Percentiles rank a stretch among this genome's conserved stretches.
Evolutionary conservation across 1,140 invertebrate species (phyloP).

Genomic region (Macrosteles quadrilineatus): DNA sequence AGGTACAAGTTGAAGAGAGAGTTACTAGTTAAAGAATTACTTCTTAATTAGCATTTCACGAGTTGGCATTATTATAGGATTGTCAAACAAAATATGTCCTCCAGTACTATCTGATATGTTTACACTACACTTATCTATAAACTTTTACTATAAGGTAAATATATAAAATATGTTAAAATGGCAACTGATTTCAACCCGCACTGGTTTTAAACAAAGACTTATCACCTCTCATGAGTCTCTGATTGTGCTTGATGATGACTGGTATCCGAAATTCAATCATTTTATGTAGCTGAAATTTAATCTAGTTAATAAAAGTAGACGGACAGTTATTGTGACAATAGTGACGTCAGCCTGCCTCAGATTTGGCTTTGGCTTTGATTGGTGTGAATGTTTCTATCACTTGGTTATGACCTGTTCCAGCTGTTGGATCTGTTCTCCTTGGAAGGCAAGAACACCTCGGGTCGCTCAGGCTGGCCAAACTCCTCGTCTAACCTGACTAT

Average conservation of each 20-base stretch:
- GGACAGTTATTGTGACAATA: not conserved
- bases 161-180: too few species aligned
- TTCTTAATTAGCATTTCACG: too few species aligned
- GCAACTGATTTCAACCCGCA: too few species aligned
- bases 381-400: not conserved
- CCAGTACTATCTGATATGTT: too few species aligned
- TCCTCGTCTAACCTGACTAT: constrained; percentile 50
- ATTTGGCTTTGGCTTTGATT: not conserved
- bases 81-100: too few species aligned
- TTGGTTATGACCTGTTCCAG: constrained; percentile 52
- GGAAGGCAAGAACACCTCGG: constrained; percentile 47
- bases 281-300: not conserved
- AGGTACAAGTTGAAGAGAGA: too few species aligned
- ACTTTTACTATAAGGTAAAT: too few species aligned
- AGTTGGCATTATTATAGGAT: too few species aligned
- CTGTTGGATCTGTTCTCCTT: constrained; percentile 87
- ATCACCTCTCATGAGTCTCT: not conserved
- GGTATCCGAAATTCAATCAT: not conserved
- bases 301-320: not conserved
- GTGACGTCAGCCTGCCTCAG: not conserved
- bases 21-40: too few species aligned
- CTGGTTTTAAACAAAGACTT: too few species aligned
- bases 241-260: not conserved
- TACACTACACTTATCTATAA: too few species aligned
- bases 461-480: constrained; percentile 40